Evolutionary conservation across 2,797 vertebrate species (phyloP).

Genomic region (Lophius americanus): DNA sequence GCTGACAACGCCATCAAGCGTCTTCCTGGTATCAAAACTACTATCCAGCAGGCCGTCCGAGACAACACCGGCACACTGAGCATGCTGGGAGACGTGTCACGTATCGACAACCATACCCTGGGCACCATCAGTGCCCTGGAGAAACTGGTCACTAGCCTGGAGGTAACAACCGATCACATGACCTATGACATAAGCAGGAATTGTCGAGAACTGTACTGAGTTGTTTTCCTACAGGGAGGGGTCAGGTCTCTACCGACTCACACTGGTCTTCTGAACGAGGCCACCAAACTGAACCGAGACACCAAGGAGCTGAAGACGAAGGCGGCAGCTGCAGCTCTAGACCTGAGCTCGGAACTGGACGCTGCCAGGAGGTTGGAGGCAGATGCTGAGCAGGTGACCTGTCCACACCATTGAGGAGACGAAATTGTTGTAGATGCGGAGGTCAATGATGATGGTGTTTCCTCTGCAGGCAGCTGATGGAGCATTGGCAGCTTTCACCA

Average conservation of each 20-base stretch:
- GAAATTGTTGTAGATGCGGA: neutral
- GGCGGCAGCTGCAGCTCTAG: fast-evolving
- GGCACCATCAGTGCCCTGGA: constrained; percentile 41
- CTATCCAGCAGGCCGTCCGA: constrained; percentile 78
- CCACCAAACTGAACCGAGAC: constrained; percentile 46
- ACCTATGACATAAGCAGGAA: neutral
- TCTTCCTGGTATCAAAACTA: constrained; percentile 82
- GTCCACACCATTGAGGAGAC: neutral
- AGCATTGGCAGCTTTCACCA: constrained; percentile 70
- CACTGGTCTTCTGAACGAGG: constrained; percentile 30
- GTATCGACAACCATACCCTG: constrained; percentile 27
- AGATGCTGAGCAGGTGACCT: constrained; percentile 62
- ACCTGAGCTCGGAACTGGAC: constrained; percentile 16
- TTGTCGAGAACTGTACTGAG: neutral
- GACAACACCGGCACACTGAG: constrained; percentile 75
- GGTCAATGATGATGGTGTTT: neutral
- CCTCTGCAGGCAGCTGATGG: constrained; percentile 73
- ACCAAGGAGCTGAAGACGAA: constrained; percentile 32
- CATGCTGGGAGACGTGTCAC: constrained; percentile 68
- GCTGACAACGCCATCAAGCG: constrained; percentile 85
- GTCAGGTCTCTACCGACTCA: constrained; percentile 32
- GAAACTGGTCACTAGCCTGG: constrained; percentile 43
- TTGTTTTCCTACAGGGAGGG: constrained; percentile 45
- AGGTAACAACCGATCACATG: constrained; percentile 61
- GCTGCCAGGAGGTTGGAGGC: constrained; percentile 10